A percentile compares a stretch with the other conserved stretches of the same genome.
These are phyloP conservation scores for Charina bottae DNA, from an alignment of 2,113 vertebrate genomes.

Conservation along the genomic window DNA sequence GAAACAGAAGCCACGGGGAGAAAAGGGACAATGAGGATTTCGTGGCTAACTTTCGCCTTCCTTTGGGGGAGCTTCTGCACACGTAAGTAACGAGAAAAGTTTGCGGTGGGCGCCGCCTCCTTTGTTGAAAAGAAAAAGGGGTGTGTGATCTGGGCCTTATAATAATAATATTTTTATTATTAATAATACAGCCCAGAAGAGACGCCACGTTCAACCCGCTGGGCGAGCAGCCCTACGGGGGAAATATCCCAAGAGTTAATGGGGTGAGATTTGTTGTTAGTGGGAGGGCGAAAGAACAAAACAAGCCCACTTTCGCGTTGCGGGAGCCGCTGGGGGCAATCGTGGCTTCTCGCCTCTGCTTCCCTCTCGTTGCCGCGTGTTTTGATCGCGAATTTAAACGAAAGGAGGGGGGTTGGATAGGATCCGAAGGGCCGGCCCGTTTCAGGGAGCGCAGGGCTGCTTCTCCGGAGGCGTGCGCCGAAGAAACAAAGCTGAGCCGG, in stretches of 20 bases:
- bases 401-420: not conserved
- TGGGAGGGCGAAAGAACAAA: not conserved
- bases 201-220: not conserved
- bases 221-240: not conserved
- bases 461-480: not conserved
- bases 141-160: not conserved
- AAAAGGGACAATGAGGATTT: constrained; percentile 78
- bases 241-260: constrained; percentile 3
- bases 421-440: not conserved
- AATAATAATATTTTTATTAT: not conserved
- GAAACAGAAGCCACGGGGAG: constrained; percentile 37
- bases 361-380: not conserved
- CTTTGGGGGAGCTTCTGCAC: constrained; percentile 85
- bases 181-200: not conserved
- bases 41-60: constrained; percentile 79
- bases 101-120: not conserved
- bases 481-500: not conserved
- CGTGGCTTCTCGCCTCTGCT: not conserved
- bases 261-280: not conserved
- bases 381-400: not conserved
- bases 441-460: not conserved
- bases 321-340: not conserved
- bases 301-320: not conserved
- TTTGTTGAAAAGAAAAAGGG: not conserved
- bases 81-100: constrained; percentile 72